Conservation (phyloP, 2,797 vertebrate species). For the Manis crassicaudata region DNA sequence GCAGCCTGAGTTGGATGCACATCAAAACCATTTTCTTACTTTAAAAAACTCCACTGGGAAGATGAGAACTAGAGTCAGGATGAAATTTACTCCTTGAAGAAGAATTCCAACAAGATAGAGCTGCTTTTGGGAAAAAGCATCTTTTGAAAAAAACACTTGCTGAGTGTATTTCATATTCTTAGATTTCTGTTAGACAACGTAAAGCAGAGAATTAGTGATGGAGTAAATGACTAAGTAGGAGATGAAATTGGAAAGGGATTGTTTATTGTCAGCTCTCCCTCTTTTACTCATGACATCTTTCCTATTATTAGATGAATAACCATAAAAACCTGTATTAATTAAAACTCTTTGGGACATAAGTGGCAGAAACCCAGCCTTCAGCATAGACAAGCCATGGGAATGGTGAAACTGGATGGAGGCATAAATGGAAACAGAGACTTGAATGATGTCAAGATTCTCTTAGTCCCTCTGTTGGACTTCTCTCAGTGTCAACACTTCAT, state of each 20-base stretch:
- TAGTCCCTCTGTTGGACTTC: not conserved
- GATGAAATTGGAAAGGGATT: not conserved
- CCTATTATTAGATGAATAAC: not conserved
- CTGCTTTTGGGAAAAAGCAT: not conserved
- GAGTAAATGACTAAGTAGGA: slow-evolving; percentile 21
- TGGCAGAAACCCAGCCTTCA: not conserved
- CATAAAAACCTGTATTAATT: not conserved
- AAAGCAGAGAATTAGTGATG: not conserved
- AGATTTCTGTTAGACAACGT: not conserved
- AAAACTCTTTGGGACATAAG: not conserved
- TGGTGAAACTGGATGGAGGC: not conserved
- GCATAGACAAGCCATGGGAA: not conserved
- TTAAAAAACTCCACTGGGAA: slow-evolving; percentile 49
- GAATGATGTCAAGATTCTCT: not conserved
- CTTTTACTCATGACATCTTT: not conserved
- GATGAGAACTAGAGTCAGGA: slow-evolving; percentile 51
- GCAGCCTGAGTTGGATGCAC: not conserved
- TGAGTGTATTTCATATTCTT: slow-evolving; percentile 26
- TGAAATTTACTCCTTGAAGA: slow-evolving; percentile 64
- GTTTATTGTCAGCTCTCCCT: not conserved
- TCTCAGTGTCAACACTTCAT: not conserved
- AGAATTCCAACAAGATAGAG: slow-evolving; percentile 68
- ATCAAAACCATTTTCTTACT: slow-evolving; percentile 65
- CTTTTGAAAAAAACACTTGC: slow-evolving; percentile 10
- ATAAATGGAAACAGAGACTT: not conserved